phyloP scores from a whole-genome alignment of 2,113 vertebrate genomes.

The Catharus minimus region DNA sequence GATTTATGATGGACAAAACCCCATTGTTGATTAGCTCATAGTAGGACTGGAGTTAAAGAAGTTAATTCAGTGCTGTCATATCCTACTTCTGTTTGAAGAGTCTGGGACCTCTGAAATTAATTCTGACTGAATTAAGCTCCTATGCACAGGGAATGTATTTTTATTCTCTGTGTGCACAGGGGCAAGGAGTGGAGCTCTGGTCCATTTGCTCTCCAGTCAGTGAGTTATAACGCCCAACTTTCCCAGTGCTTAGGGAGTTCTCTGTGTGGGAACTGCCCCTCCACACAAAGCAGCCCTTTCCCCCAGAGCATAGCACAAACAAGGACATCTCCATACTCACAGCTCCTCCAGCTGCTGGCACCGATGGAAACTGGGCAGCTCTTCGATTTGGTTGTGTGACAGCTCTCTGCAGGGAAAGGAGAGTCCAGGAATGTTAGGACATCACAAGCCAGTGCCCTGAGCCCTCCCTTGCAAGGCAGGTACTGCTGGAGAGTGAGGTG shows the following conservation, averaged over 20 bases:
- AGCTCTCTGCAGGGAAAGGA: slow-evolving; percentile 81
- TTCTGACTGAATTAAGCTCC: not conserved
- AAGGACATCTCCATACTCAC: slow-evolving; percentile 76
- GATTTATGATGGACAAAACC: not conserved
- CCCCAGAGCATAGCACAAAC: not conserved
- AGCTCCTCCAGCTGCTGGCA: slow-evolving; percentile 92
- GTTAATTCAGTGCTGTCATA: not conserved
- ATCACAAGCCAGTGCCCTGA: not conserved
- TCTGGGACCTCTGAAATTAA: not conserved
- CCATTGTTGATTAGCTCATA: not conserved
- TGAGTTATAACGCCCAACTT: rapidly evolving
- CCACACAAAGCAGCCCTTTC: not conserved
- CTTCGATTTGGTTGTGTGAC: slow-evolving; percentile 89
- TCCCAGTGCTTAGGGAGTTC: not conserved
- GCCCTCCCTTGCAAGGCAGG: not conserved
- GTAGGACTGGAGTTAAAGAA: not conserved
- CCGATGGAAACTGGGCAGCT: slow-evolving; percentile 88
- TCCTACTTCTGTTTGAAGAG: not conserved
- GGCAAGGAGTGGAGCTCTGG: not conserved
- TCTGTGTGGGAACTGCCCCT: not conserved
- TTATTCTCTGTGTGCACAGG: not conserved
- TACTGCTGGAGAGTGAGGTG: not conserved
- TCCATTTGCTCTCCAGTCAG: not conserved
- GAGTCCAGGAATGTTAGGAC: not conserved
- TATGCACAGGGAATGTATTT: not conserved